phyloP scores from a whole-genome alignment of 2,888 invertebrate species.

The Drosophila mimetica region DNA sequence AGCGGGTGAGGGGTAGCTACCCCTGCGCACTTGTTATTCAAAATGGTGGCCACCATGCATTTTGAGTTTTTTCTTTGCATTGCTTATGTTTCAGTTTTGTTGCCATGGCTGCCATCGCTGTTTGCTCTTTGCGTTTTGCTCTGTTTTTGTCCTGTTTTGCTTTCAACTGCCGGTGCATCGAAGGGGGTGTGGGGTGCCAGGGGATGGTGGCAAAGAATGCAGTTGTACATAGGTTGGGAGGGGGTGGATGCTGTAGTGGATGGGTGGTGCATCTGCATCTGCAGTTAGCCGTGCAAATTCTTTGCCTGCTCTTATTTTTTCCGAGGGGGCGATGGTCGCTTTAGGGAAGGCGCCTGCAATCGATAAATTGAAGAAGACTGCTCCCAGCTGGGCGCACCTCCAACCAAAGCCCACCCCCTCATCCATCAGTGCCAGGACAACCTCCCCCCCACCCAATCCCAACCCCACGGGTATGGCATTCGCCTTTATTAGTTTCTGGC shows the following conservation, averaged over 20 bases:
- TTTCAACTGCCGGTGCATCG: conserved; percentile 54
- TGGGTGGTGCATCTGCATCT: conserved; percentile 27
- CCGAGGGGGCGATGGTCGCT: neutral
- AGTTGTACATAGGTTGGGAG: conserved; percentile 22
- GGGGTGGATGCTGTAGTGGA: neutral
- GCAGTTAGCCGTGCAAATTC: conserved; percentile 36
- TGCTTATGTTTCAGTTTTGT: conserved; percentile 75
- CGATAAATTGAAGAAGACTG: conserved; percentile 40
- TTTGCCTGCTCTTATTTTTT: conserved; percentile 9
- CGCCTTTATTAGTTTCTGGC: conserved; percentile 51
- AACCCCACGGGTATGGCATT: conserved; percentile 9
- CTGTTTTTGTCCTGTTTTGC: conserved; percentile 54
- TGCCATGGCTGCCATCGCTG: conserved; percentile 70
- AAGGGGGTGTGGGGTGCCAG: neutral
- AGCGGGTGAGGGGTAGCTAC: conserved; percentile 1
- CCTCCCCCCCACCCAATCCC: neutral
- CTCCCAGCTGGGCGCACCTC: conserved; percentile 15
- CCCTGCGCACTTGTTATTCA: conserved; percentile 75
- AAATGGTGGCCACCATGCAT: conserved; percentile 75
- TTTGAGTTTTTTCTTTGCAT: conserved; percentile 66
- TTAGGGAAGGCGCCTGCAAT: conserved; percentile 27
- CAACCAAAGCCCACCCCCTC: conserved; percentile 11
- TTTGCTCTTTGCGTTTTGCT: conserved; percentile 60
- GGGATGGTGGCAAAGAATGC: conserved; percentile 32
- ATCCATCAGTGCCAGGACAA: conserved; percentile 17